Percentiles rank a stretch among this genome's conserved stretches.
Evolutionary conservation across 2,113 vertebrate genomes (phyloP).

Genomic region (Naja naja): DNA sequence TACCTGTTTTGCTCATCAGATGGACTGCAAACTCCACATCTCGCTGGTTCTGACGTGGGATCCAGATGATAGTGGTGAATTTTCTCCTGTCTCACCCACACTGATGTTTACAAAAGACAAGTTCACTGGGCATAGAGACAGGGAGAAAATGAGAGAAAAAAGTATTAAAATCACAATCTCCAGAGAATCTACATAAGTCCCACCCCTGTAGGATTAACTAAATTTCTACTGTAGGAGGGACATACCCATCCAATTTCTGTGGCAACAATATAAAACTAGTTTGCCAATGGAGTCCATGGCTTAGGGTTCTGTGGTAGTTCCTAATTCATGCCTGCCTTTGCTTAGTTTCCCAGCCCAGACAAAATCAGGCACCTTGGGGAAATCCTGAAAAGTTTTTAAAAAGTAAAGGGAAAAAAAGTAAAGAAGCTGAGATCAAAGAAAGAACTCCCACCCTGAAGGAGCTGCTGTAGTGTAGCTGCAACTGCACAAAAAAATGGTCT

Average conservation of each 20-base stretch:
- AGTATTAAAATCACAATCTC: background rate
- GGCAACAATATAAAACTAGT: background rate
- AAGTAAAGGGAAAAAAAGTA: background rate
- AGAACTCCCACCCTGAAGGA: background rate
- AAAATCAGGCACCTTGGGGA: background rate
- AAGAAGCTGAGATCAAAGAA: background rate
- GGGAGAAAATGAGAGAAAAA: background rate
- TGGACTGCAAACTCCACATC: slow-evolving; percentile 1
- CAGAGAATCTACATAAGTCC: background rate
- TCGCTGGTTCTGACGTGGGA: background rate
- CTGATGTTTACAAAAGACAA: slow-evolving; percentile 20
- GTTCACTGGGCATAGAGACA: slow-evolving; percentile 13
- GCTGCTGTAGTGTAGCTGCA: background rate
- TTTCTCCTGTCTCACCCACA: background rate
- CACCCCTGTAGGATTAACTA: background rate
- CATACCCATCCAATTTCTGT: background rate
- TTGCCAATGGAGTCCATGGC: background rate
- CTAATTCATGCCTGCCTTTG: background rate
- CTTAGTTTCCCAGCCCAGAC: background rate
- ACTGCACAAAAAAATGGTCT: background rate
- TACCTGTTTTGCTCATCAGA: slow-evolving; percentile 24
- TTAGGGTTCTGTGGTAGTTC: background rate
- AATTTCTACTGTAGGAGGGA: background rate
- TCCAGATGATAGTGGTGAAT: slow-evolving; percentile 20
- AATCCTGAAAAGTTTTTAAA: background rate